Conservation (phyloP, 1,140 invertebrate genomes). For the Platorchestia sp. region DNA sequence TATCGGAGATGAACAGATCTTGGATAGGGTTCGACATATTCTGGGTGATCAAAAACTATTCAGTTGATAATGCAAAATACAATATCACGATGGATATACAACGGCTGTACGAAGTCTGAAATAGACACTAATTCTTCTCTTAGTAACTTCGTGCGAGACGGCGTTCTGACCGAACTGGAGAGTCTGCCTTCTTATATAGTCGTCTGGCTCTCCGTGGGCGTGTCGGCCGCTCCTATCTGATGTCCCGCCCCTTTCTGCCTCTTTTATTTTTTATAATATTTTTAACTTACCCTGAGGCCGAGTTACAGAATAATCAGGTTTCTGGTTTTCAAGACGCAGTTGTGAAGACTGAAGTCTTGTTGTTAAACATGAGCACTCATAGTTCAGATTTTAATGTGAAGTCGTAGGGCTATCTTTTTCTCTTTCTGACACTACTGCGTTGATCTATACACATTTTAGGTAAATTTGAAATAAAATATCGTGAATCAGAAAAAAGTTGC, state of each 20-base stretch:
- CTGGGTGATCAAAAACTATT: background rate
- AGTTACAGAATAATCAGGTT: background rate
- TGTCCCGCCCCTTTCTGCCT: background rate
- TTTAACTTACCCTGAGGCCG: background rate
- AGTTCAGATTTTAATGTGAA: too few relatives aligned
- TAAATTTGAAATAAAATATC: too few relatives aligned
- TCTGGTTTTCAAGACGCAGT: background rate
- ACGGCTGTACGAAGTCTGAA: background rate
- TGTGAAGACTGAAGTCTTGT: background rate
- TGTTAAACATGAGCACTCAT: too few relatives aligned
- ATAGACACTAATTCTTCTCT: background rate
- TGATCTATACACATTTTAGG: too few relatives aligned
- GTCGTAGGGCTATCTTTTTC: too few relatives aligned
- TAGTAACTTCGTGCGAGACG: background rate
- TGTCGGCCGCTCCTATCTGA: background rate
- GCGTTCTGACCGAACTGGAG: background rate
- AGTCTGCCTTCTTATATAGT: background rate
- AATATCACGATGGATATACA: background rate
- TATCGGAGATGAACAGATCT: background rate
- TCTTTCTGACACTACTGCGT: too few relatives aligned
- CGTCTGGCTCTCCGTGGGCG: background rate
- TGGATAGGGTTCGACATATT: conserved; percentile 7
- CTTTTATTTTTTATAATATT: background rate
- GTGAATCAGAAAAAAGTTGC: too few relatives aligned
- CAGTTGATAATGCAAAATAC: background rate